Conservation (phyloP, 1,140 invertebrate genomes). For the Ephestia elutella region DNA sequence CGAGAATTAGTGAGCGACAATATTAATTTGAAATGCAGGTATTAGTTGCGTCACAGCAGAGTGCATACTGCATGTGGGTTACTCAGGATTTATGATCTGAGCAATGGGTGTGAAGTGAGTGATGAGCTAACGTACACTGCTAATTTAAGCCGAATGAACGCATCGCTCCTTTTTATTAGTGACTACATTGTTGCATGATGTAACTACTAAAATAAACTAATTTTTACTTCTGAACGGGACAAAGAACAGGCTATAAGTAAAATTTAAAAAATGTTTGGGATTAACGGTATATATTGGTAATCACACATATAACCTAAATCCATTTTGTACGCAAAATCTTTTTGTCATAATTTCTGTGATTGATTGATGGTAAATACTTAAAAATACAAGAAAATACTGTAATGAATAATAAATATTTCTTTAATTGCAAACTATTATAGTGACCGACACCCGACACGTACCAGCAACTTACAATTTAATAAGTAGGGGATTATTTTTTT, state of each 20-base stretch:
- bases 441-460: no score
- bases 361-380: no score
- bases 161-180: constrained; percentile 3
- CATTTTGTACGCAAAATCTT: not conserved
- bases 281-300: no score
- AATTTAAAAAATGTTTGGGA: no score
- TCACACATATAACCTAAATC: not conserved
- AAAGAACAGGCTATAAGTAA: no score
- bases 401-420: no score
- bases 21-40: constrained; percentile 34
- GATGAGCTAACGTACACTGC: not conserved
- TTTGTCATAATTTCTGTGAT: no score
- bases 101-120: not conserved
- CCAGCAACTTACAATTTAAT: no score
- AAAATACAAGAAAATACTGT: no score
- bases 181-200: not conserved
- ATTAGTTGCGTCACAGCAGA: constrained; percentile 15
- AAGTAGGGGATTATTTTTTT: no score
- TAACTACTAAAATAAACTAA: not conserved
- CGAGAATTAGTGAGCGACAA: constrained; percentile 13
- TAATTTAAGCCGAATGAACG: constrained; percentile 10
- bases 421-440: no score
- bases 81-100: constrained; percentile 10
- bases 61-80: constrained; percentile 7
- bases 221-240: not conserved